Conservation (phyloP, 2,113 vertebrate genomes). For the Phalacrocorax brasilianus region DNA sequence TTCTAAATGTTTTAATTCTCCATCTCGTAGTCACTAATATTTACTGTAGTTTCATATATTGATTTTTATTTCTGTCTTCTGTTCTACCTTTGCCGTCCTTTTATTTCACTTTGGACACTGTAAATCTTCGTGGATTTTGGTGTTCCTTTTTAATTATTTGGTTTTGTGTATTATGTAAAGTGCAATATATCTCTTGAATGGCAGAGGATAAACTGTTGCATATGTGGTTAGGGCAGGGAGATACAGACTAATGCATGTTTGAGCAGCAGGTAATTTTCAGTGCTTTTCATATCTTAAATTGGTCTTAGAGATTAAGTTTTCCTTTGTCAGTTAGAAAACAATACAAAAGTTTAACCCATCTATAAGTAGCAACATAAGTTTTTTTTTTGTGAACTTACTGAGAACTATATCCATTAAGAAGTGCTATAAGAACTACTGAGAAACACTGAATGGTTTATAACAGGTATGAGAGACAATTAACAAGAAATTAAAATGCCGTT, state of each 20-base stretch:
- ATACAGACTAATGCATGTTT: not conserved
- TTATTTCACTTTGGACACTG: not conserved
- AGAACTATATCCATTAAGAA: not conserved
- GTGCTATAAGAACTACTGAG: not conserved
- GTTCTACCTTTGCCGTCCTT: not conserved
- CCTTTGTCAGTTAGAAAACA: not conserved
- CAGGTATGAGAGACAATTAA: not conserved
- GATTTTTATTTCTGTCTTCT: not conserved
- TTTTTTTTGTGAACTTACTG: not conserved
- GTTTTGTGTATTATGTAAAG: not conserved
- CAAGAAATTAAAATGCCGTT: not conserved
- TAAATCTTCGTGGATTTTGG: not conserved
- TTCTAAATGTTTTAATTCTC: not conserved
- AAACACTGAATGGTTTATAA: not conserved
- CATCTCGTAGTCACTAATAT: not conserved
- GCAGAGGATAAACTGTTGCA: not conserved
- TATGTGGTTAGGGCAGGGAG: not conserved
- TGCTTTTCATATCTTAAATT: not conserved
- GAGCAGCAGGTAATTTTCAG: not conserved
- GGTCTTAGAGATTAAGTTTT: not conserved
- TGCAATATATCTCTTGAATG: not conserved
- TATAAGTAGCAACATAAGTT: fast-evolving
- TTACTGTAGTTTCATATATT: not conserved
- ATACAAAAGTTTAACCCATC: not conserved
- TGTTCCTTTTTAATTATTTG: not conserved